Evolutionary conservation across 1,140 invertebrate species (phyloP).

Genomic region (Trichogramma pretiosum): DNA sequence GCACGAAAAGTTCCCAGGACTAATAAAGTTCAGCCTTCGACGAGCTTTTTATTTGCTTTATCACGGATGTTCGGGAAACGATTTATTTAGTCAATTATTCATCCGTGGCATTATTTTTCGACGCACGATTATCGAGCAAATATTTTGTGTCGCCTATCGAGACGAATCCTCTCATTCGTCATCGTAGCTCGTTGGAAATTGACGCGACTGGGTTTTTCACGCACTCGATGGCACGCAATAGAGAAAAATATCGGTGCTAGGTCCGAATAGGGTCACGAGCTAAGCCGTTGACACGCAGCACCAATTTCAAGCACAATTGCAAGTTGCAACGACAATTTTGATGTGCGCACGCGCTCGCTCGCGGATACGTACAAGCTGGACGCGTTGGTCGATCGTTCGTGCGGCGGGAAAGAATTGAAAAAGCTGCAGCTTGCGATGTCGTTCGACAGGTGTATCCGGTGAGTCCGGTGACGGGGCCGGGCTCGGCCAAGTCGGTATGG

Average conservation of each 20-base stretch:
- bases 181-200: too few species aligned
- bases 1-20: too few species aligned
- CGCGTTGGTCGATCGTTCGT: not conserved
- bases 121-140: not conserved
- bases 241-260: too few species aligned
- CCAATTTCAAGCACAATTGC: too few species aligned
- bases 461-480: slow-evolving; percentile 58
- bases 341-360: not conserved
- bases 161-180: too few species aligned
- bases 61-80: not conserved
- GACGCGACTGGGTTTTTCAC: too few species aligned
- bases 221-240: too few species aligned
- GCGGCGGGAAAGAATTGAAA: not conserved
- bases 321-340: too few species aligned
- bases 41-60: not conserved
- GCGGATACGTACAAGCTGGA: not conserved
- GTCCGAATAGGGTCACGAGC: too few species aligned
- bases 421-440: not conserved
- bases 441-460: slow-evolving; percentile 39
- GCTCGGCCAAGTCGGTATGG: slow-evolving; percentile 77
- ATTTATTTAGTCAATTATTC: too few species aligned
- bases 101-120: not conserved
- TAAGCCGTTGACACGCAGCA: too few species aligned
- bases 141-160: not conserved
- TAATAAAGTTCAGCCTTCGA: too few species aligned